These are phyloP conservation scores for Chaetodon trifasciatus DNA, from an alignment of 2,797 vertebrate species.

Conservation along the genomic window DNA sequence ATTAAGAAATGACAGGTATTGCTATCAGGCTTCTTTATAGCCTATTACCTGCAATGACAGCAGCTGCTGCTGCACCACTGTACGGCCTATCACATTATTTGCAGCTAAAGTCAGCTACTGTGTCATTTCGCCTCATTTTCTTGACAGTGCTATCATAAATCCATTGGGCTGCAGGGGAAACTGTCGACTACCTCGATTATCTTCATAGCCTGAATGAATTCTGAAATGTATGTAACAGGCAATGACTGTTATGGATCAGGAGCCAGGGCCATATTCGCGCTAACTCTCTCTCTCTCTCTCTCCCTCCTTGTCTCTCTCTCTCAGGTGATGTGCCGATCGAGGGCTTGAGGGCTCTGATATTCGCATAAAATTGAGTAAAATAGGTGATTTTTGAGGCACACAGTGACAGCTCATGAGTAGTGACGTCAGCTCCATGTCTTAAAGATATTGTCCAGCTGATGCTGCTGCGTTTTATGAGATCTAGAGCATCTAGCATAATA, in stretches of 20 bases:
- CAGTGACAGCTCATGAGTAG: constrained; percentile 74
- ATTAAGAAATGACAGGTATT: constrained; percentile 99
- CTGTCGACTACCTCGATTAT: constrained; percentile 99
- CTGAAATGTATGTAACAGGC: constrained; percentile 99
- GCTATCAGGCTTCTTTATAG: constrained; percentile 99
- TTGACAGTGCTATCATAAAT: constrained; percentile 99
- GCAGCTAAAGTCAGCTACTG: constrained; percentile 99
- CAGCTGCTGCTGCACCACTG: constrained; percentile 99
- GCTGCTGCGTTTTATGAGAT: constrained; percentile 7
- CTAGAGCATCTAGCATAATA: constrained; percentile 10
- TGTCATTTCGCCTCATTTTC: constrained; percentile 99
- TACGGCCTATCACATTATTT: constrained; percentile 99
- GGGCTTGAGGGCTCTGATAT: constrained; percentile 86
- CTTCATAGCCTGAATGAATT: constrained; percentile 99
- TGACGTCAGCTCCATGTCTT: constrained; percentile 53
- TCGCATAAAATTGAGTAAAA: constrained; percentile 92
- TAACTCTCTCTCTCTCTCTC: constrained; percentile 62
- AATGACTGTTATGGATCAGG: constrained; percentile 99
- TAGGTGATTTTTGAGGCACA: constrained; percentile 90
- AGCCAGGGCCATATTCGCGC: constrained; percentile 91
- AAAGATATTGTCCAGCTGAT: constrained; percentile 25
- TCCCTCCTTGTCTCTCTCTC: constrained; percentile 58
- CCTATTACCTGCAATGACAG: constrained; percentile 99
- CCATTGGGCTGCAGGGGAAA: constrained; percentile 99
- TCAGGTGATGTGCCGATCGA: constrained; percentile 81